Conservation (phyloP, 2,113 vertebrate species). For the Myotis brandtii region DNA sequence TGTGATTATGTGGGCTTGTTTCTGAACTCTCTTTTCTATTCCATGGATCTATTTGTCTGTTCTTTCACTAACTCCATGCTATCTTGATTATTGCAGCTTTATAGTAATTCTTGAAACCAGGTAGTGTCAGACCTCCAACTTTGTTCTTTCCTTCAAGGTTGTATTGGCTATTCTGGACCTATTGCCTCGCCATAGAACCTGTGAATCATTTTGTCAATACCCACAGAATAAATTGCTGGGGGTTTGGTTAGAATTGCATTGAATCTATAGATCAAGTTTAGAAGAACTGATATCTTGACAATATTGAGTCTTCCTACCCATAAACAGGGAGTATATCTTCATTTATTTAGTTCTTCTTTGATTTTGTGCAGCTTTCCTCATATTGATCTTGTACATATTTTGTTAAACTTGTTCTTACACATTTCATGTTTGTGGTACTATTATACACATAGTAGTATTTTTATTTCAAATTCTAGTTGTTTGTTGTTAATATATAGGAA, state of each 20-base stretch:
- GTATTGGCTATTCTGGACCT: background rate
- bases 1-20: background rate
- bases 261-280: background rate
- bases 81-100: background rate
- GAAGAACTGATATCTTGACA: background rate
- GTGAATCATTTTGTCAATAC: background rate
- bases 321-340: background rate
- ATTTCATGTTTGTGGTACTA: background rate
- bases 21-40: background rate
- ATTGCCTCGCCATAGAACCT: background rate
- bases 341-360: conserved; percentile 3
- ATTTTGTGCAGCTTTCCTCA: background rate
- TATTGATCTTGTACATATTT: background rate
- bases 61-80: background rate
- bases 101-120: background rate
- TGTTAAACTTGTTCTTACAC: background rate
- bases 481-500: background rate
- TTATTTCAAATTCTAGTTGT: conserved; percentile 10
- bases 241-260: background rate
- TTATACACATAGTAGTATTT: background rate
- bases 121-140: background rate
- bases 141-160: background rate
- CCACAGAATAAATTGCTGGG: background rate
- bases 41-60: background rate
- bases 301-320: background rate